Evolutionary conservation across 2,888 invertebrate species (phyloP).

Genomic region (Spodoptera exigua): DNA sequence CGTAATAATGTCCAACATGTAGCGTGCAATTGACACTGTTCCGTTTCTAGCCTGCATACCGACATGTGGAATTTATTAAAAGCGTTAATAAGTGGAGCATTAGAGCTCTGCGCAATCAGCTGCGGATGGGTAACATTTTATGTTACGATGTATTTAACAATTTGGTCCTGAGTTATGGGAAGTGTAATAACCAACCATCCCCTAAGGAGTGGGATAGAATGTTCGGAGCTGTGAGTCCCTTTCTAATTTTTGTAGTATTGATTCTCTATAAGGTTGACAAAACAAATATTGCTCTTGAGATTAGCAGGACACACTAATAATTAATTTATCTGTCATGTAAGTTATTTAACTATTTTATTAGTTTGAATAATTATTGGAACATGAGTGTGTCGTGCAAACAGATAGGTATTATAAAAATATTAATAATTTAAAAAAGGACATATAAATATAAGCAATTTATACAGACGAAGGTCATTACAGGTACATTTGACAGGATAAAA

Average conservation of each 20-base stretch:
- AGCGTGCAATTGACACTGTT: conserved; percentile 25
- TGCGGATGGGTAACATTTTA: conserved; percentile 13
- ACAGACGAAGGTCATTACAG: too few species aligned
- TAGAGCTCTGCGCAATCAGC: conserved; percentile 6
- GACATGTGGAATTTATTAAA: conserved; percentile 32
- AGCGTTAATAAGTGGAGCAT: conserved; percentile 15
- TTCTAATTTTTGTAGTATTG: conserved; percentile 12
- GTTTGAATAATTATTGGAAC: too few species aligned
- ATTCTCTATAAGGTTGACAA: background rate
- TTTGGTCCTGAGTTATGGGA: conserved; percentile 27
- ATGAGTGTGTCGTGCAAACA: too few species aligned
- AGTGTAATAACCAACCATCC: conserved; percentile 17
- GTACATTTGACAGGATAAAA: too few species aligned
- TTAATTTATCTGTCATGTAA: too few species aligned
- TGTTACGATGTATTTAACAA: conserved; percentile 36
- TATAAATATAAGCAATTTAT: too few species aligned
- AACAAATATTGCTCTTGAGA: too few species aligned
- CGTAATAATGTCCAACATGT: conserved; percentile 26
- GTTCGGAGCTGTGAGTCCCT: conserved; percentile 30
- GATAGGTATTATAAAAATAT: too few species aligned
- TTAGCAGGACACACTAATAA: too few species aligned
- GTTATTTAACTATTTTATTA: too few species aligned
- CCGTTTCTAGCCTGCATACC: conserved; percentile 42
- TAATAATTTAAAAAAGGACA: too few species aligned
- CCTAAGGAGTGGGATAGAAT: conserved; percentile 15